These are phyloP conservation scores for Lucilia sericata DNA, from an alignment of 1,140 invertebrate species.

Conservation along the genomic window DNA sequence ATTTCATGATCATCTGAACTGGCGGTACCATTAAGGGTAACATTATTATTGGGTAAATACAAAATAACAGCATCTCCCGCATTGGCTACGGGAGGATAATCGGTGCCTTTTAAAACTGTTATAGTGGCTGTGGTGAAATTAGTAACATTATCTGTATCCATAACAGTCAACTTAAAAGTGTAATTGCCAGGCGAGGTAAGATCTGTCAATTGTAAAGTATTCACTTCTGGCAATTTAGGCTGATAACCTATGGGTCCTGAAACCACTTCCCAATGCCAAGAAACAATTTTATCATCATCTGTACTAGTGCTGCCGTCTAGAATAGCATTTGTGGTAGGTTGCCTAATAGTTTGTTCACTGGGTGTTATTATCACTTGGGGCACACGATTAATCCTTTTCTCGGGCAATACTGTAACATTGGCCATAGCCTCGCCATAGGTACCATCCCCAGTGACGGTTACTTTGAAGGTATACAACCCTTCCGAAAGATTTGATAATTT, in stretches of 20 bases:
- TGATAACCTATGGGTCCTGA: constrained; percentile 88
- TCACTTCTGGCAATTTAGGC: constrained; percentile 80
- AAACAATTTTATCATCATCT: constrained; percentile 86
- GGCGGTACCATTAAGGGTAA: constrained; percentile 89
- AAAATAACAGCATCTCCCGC: constrained; percentile 91
- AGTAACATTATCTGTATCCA: constrained; percentile 88
- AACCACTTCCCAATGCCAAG: constrained; percentile 92
- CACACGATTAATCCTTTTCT: constrained; percentile 85
- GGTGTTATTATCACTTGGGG: constrained; percentile 90
- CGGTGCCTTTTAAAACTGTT: constrained; percentile 89
- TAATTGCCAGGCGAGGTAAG: constrained; percentile 89
- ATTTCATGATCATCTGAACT: constrained; percentile 95
- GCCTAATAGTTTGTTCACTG: constrained; percentile 83
- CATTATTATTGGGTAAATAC: constrained; percentile 89
- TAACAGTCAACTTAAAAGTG: constrained; percentile 92
- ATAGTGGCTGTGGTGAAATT: constrained; percentile 91
- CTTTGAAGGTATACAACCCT: constrained; percentile 90
- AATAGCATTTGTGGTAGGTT: constrained; percentile 89
- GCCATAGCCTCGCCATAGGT: constrained; percentile 87
- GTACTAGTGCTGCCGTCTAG: constrained; percentile 82
- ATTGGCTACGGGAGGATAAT: constrained; percentile 95
- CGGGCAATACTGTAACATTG: constrained; percentile 92
- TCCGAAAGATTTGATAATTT: constrained; percentile 83
- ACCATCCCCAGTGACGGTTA: constrained; percentile 78
- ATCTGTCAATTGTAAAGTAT: constrained; percentile 87